Percentiles rank a stretch among this genome's conserved stretches.
phyloP scores from a whole-genome alignment of 2,113 vertebrate genomes.

The Nycticebus coucang region DNA sequence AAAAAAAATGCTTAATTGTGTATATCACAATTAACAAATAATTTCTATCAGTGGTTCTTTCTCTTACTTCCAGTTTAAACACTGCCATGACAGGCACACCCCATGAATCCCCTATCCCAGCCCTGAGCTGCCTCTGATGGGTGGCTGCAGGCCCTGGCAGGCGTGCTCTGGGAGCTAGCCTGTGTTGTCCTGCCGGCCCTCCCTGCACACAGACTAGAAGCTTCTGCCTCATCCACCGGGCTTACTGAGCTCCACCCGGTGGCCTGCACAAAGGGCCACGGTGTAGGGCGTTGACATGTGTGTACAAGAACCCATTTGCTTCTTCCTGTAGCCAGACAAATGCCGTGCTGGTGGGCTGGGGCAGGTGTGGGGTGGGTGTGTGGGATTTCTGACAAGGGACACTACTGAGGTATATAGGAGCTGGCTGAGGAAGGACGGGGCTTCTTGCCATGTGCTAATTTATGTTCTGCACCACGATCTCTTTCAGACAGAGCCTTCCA shows the following conservation, averaged over 20 bases:
- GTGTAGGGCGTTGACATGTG: too few relatives aligned
- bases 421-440: background rate
- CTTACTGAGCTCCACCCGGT: background rate
- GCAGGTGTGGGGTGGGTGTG: background rate
- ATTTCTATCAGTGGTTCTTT: background rate
- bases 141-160: background rate
- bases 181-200: background rate
- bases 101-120: too few relatives aligned
- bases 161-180: background rate
- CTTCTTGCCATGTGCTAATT: background rate
- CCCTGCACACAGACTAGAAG: accelerated
- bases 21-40: background rate
- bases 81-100: accelerated
- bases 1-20: background rate
- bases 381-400: background rate
- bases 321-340: background rate
- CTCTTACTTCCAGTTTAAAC: background rate
- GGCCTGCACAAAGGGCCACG: too few relatives aligned
- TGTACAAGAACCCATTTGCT: background rate
- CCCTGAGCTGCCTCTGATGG: background rate
- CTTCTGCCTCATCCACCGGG: background rate
- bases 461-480: background rate
- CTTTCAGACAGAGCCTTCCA: background rate
- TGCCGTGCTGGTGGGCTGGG: too few relatives aligned
- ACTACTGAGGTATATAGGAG: background rate